Base-by-base conservation (phyloP, 2,888 invertebrate species). In the Pantelozetes paolii region DNA sequence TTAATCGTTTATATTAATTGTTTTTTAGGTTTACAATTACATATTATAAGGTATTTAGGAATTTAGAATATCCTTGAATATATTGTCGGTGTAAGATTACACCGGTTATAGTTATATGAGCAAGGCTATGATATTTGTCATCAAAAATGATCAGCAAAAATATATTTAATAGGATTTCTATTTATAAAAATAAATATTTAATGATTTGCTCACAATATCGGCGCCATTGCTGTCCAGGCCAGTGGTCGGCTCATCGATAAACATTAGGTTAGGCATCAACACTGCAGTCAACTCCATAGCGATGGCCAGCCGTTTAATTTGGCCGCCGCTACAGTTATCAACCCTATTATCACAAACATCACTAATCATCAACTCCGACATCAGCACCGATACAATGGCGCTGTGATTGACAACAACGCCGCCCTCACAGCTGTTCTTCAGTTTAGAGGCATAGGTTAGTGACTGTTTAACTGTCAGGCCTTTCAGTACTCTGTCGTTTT, bases 221-320 rank as follows among this genome's bases (percentile, higher is more conserved):
- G 59, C 59, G 15, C 15, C 32, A 62, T 62, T 62, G 26, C 59
- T 62, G 18, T 62, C 59, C 15, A 62, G 59, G 8, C 59, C 59
- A 32, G 59, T 32, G 18, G 59, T 62, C 59, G 59, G 59, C 32
- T 62, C 59, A 32, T 62, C 59, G 9, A 62, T 32, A 32, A 28
- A 62, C 18, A 62, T 6, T 2, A 62, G 18, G 32, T 62, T 62
- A 2, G 59, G 59, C 18, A 15, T 30, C 8, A 32, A 11, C 2
- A 30, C 32, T 18, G 23, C 0, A 1, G 32, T 32, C 59, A 62
- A 30, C 18, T 62, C 59, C n/a, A n/a, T 1, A 6, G 32, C 59
- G 3, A 62, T 62, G 6, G 8, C 1, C 1, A 62, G 18, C 1
- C 59, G 59, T 20, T 64, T 64, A 1, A 32, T 30, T 64, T 64